Evolutionary conservation across 2,888 invertebrate species (phyloP), one percentile per base, ranked within the genome.

Genomic region (Nemotelus nigrinus): DNA sequence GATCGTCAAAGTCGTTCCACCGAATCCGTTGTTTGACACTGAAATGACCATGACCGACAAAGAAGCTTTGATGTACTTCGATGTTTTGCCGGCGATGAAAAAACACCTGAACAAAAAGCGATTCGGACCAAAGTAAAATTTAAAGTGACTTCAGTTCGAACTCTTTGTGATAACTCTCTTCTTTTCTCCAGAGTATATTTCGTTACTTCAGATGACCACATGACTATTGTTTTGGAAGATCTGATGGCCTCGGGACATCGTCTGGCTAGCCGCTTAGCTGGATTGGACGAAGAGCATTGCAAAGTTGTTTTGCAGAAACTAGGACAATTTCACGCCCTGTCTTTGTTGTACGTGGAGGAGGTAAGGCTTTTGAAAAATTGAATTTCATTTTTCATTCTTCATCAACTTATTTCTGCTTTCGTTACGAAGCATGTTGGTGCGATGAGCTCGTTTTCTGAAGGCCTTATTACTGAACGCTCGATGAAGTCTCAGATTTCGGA

Each of bases 261-360:
- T 78, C 87, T 90, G 86, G 88, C 88, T 44, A 88, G 88, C 80
- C 87, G 90, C 60, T 87, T 88, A 80, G 82, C 83, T 76, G 90
- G 91, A n/a, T 86, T 91, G 47, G 89, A 91, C 83, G 85, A 89
- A 81, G 85, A 86, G 10, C 90, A 91, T 82, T 87, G 88, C 78
- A 82, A 87, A 64, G 81, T 89, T 57, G 88, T 89, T 8, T 81
- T 90, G 1, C 85, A 85, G 78, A 89, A 89, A 82, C 82, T 91
- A 82, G 90, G 89, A 3, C 87, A 86, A 81, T 89, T 90, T 81
- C 91, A 91, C 82, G 90, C 90, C 6, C 87, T 88, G n/a, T 90
- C 90, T 0, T 87, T 90, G 79, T 85, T 89, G 50, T 82, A 90
- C 79, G 86, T 86, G 68, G 87, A 89, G 81, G 89, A 89, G 86